Evolutionary conservation across 2,797 vertebrate genomes (phyloP), one percentile per base, ranked within the genome.

Genomic region (Ctenopoma multispine): DNA sequence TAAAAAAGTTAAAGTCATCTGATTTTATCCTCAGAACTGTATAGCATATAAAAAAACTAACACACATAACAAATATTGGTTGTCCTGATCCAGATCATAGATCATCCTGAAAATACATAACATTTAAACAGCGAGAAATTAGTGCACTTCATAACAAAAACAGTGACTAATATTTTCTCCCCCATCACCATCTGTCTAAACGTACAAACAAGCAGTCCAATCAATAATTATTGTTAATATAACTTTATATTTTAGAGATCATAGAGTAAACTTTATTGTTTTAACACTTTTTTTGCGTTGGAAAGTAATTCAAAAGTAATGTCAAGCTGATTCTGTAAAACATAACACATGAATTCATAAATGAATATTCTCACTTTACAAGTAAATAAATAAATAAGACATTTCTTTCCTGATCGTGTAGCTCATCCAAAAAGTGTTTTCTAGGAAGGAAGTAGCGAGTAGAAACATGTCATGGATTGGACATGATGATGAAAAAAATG

Each of bases 341-440:
- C 6, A 15, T 11, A 41, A 44, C 20, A 55, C 27, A 54, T 27
- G 7, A 31, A 62, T 46, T 40, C 21, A 29, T 18, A 20, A 53
- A 40, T 36, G 3, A 55, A 67, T 21, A 65, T 23, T 62, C 14
- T 60, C 21, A 46, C 47, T 50, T 62, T 51, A 51, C 43, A 69
- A 83, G 81, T 68, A 74, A 80, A 78, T 57, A 79, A 59, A 36
- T 18, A 31, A 24, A 2, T n/a, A n/a, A n/a, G n/a, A 61, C 21
- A 5, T 59, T 59, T 66, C 10, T 18, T 55, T 73, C 41, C 27
- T 67, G 71, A 51, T 55, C 73, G 12, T 67, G 27, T 18, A 60
- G 40, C 51, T 77, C 21, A 51, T 69, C 74, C 13, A 62, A 77
- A 84, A 63, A 78, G 51, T 46, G 29, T 55, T 66, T 62, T 50